phyloP scores from a whole-genome alignment of 2,888 invertebrate genomes.

The Terebella lapidaria region DNA sequence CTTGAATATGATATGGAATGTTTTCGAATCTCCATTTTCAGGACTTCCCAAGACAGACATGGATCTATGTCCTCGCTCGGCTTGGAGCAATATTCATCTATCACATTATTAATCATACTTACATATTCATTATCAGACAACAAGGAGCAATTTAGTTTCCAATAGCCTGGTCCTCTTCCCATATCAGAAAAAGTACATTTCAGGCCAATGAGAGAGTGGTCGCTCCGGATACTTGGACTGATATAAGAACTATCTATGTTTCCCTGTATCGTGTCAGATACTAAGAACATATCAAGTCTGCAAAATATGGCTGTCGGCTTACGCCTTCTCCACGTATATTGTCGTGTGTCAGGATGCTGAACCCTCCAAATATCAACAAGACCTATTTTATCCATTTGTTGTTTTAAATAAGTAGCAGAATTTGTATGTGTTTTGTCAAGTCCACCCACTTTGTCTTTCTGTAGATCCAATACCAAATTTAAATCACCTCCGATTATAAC shows the following conservation, averaged over 20 bases:
- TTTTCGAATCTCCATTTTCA: background rate
- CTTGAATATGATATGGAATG: background rate
- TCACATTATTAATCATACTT: background rate
- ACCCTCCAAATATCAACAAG: background rate
- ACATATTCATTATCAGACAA: background rate
- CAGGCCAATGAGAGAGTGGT: background rate
- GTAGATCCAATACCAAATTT: background rate
- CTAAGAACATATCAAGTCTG: background rate
- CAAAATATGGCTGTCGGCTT: background rate
- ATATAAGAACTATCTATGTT: background rate
- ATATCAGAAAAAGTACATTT: background rate
- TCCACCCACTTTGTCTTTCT: background rate
- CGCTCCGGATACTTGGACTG: background rate
- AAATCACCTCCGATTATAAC: background rate
- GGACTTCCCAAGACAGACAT: background rate
- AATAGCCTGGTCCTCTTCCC: background rate
- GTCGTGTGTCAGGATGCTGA: background rate
- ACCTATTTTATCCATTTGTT: background rate
- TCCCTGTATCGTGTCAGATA: background rate
- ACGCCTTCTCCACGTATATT: background rate
- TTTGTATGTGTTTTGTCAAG: background rate
- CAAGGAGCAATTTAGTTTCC: background rate
- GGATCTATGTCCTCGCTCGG: background rate
- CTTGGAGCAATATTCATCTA: background rate
- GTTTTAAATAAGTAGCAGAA: background rate